Conservation (phyloP, 2,113 vertebrate species). For the Bucco capensis region DNA sequence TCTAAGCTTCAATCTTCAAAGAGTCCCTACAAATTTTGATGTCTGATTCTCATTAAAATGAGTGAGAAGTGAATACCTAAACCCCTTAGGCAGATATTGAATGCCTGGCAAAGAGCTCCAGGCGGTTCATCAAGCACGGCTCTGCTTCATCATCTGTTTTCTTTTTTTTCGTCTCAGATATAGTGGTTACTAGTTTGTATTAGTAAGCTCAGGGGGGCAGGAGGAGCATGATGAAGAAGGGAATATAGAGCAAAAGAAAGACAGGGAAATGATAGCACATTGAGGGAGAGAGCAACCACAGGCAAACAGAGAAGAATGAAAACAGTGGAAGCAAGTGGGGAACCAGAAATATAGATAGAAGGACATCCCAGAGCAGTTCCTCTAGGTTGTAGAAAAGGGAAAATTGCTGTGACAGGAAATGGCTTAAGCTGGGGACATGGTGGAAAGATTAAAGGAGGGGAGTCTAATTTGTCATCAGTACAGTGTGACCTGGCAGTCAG, state of each 20-base stretch:
- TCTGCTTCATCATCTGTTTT: background rate
- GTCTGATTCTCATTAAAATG: conserved; percentile 19
- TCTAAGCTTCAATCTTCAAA: background rate
- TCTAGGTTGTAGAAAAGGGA: background rate
- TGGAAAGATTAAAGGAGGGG: background rate
- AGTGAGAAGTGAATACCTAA: background rate
- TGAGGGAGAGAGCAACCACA: background rate
- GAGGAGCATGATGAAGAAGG: background rate
- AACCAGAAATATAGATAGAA: background rate
- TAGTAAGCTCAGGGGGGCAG: background rate
- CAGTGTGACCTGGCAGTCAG: background rate
- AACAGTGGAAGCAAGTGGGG: background rate
- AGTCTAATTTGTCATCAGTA: background rate
- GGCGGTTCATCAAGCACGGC: fast-evolving
- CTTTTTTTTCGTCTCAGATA: background rate
- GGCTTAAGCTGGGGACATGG: background rate
- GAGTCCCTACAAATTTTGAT: background rate
- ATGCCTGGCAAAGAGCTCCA: background rate
- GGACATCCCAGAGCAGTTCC: background rate
- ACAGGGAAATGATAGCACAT: background rate
- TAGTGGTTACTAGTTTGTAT: background rate
- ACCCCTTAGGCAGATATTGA: background rate
- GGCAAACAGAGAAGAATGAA: background rate
- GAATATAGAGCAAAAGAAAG: background rate
- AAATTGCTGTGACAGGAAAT: background rate